These are phyloP conservation scores for Otus sunia DNA, from an alignment of 2,113 vertebrate species.

Conservation along the genomic window DNA sequence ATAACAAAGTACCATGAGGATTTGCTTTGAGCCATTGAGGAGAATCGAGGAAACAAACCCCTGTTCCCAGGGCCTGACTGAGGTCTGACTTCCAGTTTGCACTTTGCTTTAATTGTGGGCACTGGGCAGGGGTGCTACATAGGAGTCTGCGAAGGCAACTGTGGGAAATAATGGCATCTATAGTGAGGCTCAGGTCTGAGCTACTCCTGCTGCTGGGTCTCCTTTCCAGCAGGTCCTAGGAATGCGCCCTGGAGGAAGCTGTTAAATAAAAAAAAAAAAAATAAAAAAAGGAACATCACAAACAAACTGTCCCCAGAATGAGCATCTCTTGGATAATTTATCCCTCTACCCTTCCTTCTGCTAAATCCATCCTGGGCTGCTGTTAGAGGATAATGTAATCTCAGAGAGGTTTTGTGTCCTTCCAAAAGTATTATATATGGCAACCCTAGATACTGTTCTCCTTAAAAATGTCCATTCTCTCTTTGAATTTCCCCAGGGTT, in stretches of 20 bases:
- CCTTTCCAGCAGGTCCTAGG: not conserved
- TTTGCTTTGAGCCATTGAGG: not conserved
- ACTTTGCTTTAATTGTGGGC: not conserved
- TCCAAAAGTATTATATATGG: not conserved
- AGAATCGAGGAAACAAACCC: not conserved
- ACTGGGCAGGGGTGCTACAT: not conserved
- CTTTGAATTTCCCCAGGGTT: not conserved
- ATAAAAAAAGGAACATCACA: not conserved
- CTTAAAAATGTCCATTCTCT: not conserved
- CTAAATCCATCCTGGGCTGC: not conserved
- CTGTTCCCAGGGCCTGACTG: not conserved
- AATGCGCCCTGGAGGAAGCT: not conserved
- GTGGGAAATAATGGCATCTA: rapidly evolving
- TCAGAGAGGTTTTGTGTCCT: not conserved
- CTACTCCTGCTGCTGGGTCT: not conserved
- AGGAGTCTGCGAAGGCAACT: not conserved
- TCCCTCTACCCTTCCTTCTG: not conserved
- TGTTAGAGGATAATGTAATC: not conserved
- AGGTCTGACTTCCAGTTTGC: not conserved
- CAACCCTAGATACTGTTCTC: not conserved
- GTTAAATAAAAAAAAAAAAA: not conserved
- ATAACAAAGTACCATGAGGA: not conserved
- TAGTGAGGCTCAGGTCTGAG: not conserved
- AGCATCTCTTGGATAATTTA: not conserved
- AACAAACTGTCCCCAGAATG: not conserved